Base-by-base conservation (phyloP, 2,113 vertebrate species). In the Notothenia coriiceps region DNA sequence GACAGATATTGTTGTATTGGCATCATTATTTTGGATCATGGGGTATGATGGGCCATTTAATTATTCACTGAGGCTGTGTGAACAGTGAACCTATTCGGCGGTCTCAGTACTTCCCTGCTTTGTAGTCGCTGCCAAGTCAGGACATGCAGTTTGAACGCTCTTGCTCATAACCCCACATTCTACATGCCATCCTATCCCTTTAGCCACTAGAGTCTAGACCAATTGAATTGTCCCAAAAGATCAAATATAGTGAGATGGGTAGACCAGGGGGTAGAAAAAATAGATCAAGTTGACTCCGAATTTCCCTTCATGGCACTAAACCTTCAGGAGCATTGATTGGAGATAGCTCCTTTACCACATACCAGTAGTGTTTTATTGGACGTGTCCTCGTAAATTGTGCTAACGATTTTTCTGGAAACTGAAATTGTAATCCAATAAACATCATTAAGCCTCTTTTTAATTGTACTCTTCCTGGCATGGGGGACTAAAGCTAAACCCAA, bases 381-480 rank as follows among this genome's bases (percentile, higher is more conserved):
- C 74, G 70, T 87, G 83, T 88, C 79, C 79, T 90, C 91, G 89
- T 94, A 90, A 92, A 88, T 93, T 25, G 43, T 63, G 52, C 10
- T 92, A 93, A 93, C 89, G 92, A 92, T 91, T 92, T 92, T 59
- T 77, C 56, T 63, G 70, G 84, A 90, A 89, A 79, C 68, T 86
- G 81, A 91, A 91, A 91, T 91, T 72, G 85, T 88, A 91, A 93
- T 93, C 85, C 84, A 87, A 90, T 90, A 74, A 83, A 84, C 77
- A 84, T 91, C 86, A 86, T 93, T 89, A 90, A 83, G 85, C 73
- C 84, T 84, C 51, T 89, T 90, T 29, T 90, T 91, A 91, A 93
- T 89, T 88, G 85, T 83, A 68, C 63, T 46, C 50, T 67, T 86
- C 86, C 85, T 74, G 44, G 46, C 35, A 40, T 6, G 35, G 35